Percentiles rank a stretch among this genome's conserved stretches.
Evolutionary conservation across 2,888 invertebrate genomes (phyloP).

Genomic region (Heliconius cydno): DNA sequence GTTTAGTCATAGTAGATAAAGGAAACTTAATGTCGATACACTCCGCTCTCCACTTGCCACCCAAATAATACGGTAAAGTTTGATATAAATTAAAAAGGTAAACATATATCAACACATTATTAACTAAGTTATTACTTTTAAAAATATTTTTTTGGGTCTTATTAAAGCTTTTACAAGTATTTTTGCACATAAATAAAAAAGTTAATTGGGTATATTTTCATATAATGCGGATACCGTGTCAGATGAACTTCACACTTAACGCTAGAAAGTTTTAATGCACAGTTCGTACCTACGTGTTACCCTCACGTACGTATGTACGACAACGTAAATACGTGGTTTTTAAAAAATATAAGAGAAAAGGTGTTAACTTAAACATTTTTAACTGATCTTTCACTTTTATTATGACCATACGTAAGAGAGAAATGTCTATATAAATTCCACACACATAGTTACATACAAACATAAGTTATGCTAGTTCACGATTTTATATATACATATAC

Average conservation of each 20-base stretch:
- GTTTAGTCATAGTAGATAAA: too few species aligned
- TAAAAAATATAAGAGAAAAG: neutral
- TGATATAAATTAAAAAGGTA: neutral
- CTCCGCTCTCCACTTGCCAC: neutral
- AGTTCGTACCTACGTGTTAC: slow-evolving; percentile 50
- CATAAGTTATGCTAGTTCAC: too few species aligned
- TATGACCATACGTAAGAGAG: neutral
- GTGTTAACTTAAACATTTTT: too few species aligned
- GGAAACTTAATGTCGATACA: neutral
- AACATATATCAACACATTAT: neutral
- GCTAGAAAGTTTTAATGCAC: slow-evolving; percentile 75
- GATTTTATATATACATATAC: neutral
- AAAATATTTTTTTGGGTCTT: neutral
- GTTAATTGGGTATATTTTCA: slow-evolving; percentile 66
- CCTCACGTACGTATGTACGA: slow-evolving; percentile 37
- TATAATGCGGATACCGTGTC: slow-evolving; percentile 72
- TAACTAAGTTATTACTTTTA: neutral
- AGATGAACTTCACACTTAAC: slow-evolving; percentile 62
- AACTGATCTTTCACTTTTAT: neutral
- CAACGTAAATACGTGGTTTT: neutral
- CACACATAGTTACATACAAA: neutral
- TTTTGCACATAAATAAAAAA: slow-evolving; percentile 48
- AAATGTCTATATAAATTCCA: neutral
- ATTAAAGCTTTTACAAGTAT: neutral
- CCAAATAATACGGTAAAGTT: neutral